phyloP scores from a whole-genome alignment of 2,888 invertebrate genomes.

The Thelaira solivaga region DNA sequence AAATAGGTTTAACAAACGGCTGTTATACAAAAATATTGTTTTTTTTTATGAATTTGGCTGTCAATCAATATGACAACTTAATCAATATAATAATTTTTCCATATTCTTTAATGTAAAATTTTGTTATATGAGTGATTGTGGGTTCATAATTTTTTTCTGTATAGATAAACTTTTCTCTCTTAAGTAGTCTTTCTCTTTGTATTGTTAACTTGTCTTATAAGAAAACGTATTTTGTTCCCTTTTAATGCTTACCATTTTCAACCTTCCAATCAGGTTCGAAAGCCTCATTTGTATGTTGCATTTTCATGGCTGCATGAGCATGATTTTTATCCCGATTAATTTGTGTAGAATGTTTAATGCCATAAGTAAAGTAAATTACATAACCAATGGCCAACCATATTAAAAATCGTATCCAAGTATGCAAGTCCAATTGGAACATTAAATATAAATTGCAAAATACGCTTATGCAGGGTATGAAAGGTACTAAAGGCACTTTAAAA shows the following conservation, averaged over 20 bases:
- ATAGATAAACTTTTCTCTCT: too few relatives aligned
- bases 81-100: too few relatives aligned
- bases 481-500: slow-evolving; percentile 91
- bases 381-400: slow-evolving; percentile 92
- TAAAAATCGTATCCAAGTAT: slow-evolving; percentile 92
- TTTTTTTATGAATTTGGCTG: too few relatives aligned
- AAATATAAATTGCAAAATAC: slow-evolving; percentile 92
- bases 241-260: slow-evolving; percentile 70
- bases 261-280: slow-evolving; percentile 72
- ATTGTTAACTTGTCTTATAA: too few relatives aligned
- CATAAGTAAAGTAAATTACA: slow-evolving; percentile 90
- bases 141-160: too few relatives aligned
- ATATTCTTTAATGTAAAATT: too few relatives aligned
- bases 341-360: slow-evolving; percentile 86
- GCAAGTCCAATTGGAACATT: slow-evolving; percentile 90
- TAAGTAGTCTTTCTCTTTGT: too few relatives aligned
- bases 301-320: slow-evolving; percentile 65
- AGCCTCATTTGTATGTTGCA: slow-evolving; percentile 69
- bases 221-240: too few relatives aligned
- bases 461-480: slow-evolving; percentile 89
- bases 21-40: too few relatives aligned
- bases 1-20: too few relatives aligned
- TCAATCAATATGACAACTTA: too few relatives aligned
- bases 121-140: too few relatives aligned
- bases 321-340: slow-evolving; percentile 73